These are phyloP conservation scores for Agonopterix subpropinquella DNA, from an alignment of 2,888 invertebrate species.

Conservation along the genomic window DNA sequence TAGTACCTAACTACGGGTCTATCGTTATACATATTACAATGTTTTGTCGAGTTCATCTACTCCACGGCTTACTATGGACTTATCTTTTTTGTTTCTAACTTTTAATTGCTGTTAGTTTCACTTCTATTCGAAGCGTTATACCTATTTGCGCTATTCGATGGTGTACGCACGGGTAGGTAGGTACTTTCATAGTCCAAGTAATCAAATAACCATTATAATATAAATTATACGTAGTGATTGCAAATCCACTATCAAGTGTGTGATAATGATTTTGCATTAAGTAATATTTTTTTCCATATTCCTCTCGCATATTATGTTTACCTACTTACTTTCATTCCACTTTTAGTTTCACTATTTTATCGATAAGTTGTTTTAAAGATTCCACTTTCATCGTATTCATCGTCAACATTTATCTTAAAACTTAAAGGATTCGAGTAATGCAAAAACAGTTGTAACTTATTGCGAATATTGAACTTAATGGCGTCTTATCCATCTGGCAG, in stretches of 20 bases:
- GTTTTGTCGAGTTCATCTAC: not conserved
- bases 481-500: slow-evolving; percentile 22
- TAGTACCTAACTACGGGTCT: not conserved
- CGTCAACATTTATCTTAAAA: too few relatives aligned
- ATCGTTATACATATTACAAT: not conserved
- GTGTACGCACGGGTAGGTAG: too few relatives aligned
- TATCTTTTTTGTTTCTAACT: slow-evolving; percentile 10
- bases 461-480: slow-evolving; percentile 11
- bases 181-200: slow-evolving; percentile 6
- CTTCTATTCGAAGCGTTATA: slow-evolving; percentile 9
- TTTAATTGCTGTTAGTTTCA: slow-evolving; percentile 10
- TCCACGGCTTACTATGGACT: not conserved
- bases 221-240: not conserved
- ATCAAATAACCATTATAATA: slow-evolving; percentile 30
- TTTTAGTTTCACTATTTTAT: too few relatives aligned
- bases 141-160: not conserved
- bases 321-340: too few relatives aligned
- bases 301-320: not conserved
- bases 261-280: not conserved
- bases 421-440: too few relatives aligned
- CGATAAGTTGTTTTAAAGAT: too few relatives aligned
- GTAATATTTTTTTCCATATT: not conserved
- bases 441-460: too few relatives aligned
- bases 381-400: not conserved
- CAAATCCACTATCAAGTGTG: not conserved